Evolutionary conservation across 1,140 invertebrate species (phyloP), one percentile per base, ranked within the genome.

Genomic region (Bombus polaris): DNA sequence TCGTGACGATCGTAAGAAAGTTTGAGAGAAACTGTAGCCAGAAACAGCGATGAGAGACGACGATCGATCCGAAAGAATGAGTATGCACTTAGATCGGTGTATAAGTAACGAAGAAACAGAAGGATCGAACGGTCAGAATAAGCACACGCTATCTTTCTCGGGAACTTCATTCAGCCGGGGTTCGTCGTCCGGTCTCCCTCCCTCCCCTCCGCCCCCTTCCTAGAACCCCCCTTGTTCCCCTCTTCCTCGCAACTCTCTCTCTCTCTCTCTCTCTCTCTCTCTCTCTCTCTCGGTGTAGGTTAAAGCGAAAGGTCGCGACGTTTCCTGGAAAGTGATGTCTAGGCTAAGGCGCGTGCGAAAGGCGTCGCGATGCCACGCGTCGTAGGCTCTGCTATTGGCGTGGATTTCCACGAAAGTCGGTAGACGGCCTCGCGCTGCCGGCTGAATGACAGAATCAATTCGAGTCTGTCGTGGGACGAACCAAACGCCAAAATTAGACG

Each of bases 401-500:
- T 66, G 62, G 71, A 47, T 89, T 89, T 89, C 88, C 88, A 89
- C 71, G 89, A 90, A 90, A 90, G 68, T 70, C 73, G 77, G 66
- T 73, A 80, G 75, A 89, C 62, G 81, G 47, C 62, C 79, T 79
- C 85, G 85, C 81, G 57, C 65, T 77, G 66, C 71, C 44, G 22
- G 62, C 79, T 75, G 86, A 88, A 90, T 88, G 88, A 90, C 87
- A 88, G 87, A 84, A 91, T 91, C 87, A 88, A 89, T 89, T 86
- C 85, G 88, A 77, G 53, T 44, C 44, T 84, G 83, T 70, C 70
- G 87, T 42, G 81, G 75, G 88, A 87, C 88, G 81, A 83, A 73
- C 76, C 78, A 81, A 47, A 85, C 75, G 89, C 92, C 88, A 91
- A 82, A 95, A 94, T 95, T 95, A 95, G 94, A 91, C 88, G 86